phyloP scores from a whole-genome alignment of 2,797 vertebrate species.

The Pangasius sanitwongsei region DNA sequence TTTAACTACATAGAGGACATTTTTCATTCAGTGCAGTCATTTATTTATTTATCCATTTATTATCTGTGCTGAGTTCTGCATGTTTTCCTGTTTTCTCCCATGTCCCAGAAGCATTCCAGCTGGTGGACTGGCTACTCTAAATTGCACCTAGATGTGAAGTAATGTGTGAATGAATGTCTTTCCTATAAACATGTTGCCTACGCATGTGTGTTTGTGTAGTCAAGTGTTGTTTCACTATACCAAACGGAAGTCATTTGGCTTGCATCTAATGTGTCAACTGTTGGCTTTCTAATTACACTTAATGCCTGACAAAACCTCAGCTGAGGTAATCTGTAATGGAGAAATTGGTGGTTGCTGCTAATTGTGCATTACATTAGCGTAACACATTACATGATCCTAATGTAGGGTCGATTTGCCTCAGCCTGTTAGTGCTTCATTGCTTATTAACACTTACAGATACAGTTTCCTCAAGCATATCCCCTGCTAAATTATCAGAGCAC shows the following conservation, averaged over 20 bases:
- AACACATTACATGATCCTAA: conserved; percentile 38
- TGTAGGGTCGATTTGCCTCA: conserved; percentile 25
- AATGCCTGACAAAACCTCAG: conserved; percentile 24
- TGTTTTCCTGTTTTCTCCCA: not conserved
- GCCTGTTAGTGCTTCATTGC: conserved; percentile 38
- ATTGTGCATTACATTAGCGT: conserved; percentile 45
- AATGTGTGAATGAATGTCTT: not conserved
- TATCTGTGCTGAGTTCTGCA: not conserved
- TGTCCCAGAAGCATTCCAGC: not conserved
- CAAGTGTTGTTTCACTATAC: not conserved
- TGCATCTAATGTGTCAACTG: conserved; percentile 31
- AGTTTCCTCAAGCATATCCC: conserved; percentile 32
- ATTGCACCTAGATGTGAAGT: not conserved
- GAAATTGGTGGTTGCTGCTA: conserved; percentile 40
- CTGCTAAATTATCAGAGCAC: conserved; percentile 3
- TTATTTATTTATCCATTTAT: not conserved
- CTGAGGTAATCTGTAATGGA: conserved; percentile 33
- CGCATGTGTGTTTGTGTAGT: not conserved
- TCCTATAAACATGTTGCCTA: not conserved
- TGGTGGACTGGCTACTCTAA: not conserved
- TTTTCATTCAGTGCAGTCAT: not conserved
- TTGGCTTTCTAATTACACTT: conserved; percentile 35
- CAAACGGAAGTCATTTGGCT: conserved; percentile 31
- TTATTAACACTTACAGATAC: conserved; percentile 38
- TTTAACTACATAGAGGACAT: not conserved